A percentile compares a stretch with the other conserved stretches of the same genome.
Conservation (phyloP, 2,888 invertebrate species). For the Salticus scenicus region DNA sequence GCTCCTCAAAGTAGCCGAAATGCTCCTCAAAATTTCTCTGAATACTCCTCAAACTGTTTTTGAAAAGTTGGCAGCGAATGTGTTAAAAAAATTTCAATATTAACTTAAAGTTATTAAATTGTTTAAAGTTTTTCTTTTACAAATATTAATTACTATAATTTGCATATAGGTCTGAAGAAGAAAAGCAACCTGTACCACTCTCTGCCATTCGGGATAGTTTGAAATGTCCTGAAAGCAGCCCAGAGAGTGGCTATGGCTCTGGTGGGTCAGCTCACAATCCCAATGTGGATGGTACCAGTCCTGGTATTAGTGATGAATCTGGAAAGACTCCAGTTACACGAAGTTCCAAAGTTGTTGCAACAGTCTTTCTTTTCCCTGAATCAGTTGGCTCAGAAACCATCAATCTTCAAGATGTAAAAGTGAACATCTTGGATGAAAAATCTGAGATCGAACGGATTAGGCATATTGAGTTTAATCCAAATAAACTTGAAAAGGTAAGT, state of each 20-base stretch:
- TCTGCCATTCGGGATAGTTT: slow-evolving; percentile 55
- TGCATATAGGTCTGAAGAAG: slow-evolving; percentile 49
- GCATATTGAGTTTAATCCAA: slow-evolving; percentile 70
- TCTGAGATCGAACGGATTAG: slow-evolving; percentile 71
- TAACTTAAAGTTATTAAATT: too few relatives aligned
- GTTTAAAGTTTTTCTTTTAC: too few relatives aligned
- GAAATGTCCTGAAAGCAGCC: slow-evolving; percentile 70
- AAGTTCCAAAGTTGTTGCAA: slow-evolving; percentile 46
- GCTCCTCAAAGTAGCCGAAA: too few relatives aligned
- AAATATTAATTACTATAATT: not conserved
- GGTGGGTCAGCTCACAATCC: slow-evolving; percentile 66
- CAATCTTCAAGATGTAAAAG: slow-evolving; percentile 49
- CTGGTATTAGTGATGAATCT: slow-evolving; percentile 27
- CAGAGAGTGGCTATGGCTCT: slow-evolving; percentile 68
- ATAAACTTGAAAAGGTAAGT: slow-evolving; percentile 68
- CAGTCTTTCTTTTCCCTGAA: slow-evolving; percentile 67
- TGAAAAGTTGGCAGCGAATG: too few relatives aligned
- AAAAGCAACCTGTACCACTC: slow-evolving; percentile 56
- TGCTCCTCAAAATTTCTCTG: too few relatives aligned
- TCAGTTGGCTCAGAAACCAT: slow-evolving; percentile 17
- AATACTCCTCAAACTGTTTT: too few relatives aligned
- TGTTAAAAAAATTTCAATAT: too few relatives aligned
- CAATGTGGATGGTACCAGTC: slow-evolving; percentile 43
- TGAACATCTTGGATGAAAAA: slow-evolving; percentile 69
- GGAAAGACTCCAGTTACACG: slow-evolving; percentile 13